Base-by-base conservation (phyloP, 1,140 invertebrate species). In the Trialeurodes vaporariorum region DNA sequence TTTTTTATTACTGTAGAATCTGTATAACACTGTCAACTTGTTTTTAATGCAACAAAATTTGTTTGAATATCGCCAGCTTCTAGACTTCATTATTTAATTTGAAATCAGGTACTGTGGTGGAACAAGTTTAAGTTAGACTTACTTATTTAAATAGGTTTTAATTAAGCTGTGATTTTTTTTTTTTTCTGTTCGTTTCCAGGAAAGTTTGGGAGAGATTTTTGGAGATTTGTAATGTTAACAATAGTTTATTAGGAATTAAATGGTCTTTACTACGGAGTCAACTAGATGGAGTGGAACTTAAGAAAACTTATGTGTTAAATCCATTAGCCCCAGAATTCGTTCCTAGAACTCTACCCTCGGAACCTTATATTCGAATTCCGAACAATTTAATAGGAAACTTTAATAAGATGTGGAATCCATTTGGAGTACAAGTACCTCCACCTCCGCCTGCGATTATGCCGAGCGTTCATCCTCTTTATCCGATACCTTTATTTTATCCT, bases 191-290 rank as follows among this genome's bases (percentile, higher is more conserved):
- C 69, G 61, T 72, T 77, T 75, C 63, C 75, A 84, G 84, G 68
- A 88, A 89, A 79, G 83, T 93, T 0, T 94, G 92, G 92, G 89
- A 91, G 72, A 82, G 86, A 64, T 94, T 91, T 73, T 83, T 94
- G 60, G 83, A 87, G 63, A 85, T 86, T 59, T 90, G 88, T 73
- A 82, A 87, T 71, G 80, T 87, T 72, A 86, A 89, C 69, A 84
- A 86, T n/a, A 90, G 87, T 64, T 79, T 93, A 1, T 85, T 85
- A 72, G 91, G 91, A 0, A 86, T 91, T 25, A 87, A 87, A 1
- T 87, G 85, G 83, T 79, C 80, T 0, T 82, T 85, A 25, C 74
- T 93, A 2, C 79, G 85, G 61, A 81, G 83, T 24, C 86, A 90
- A 70, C 76, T 93, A 27, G 87, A 90, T 68, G 84, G 84, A 24